Evolutionary conservation across 2,113 vertebrate species (phyloP).

Genomic region (Rousettus leschenaultii): DNA sequence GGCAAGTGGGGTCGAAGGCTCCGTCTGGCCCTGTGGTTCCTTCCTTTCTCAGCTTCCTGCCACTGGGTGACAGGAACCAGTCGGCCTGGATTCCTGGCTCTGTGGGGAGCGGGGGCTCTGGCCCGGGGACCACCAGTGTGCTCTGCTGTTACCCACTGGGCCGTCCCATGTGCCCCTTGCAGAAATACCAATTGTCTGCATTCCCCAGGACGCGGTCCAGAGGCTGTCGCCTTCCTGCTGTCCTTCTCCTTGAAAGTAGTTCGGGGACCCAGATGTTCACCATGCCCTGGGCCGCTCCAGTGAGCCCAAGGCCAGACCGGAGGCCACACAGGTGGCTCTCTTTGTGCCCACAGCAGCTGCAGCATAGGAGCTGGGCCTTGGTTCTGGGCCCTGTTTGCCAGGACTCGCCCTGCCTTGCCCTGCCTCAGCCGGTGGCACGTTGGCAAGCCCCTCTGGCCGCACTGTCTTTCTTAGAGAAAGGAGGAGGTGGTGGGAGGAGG

Average conservation of each 20-base stretch:
- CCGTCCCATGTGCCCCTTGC: no score
- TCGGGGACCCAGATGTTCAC: not conserved
- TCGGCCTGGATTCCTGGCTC: not conserved
- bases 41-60: not conserved
- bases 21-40: not conserved
- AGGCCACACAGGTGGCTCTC: not conserved
- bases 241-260: not conserved
- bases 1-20: not conserved
- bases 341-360: not conserved
- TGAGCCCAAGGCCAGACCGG: not conserved
- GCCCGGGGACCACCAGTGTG: not conserved
- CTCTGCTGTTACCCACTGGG: not conserved
- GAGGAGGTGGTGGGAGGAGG: not conserved
- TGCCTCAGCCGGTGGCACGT: not conserved
- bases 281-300: not conserved
- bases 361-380: not conserved
- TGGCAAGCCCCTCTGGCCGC: not conserved
- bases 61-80: not conserved
- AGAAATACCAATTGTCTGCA: not conserved
- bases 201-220: not conserved
- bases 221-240: not conserved
- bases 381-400: not conserved
- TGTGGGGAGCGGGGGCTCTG: not conserved
- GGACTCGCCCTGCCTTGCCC: not conserved
- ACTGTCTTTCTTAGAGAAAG: not conserved